Evolutionary conservation across 2,797 vertebrate genomes (phyloP), one percentile per base, ranked within the genome.

Genomic region (Falco cherrug): DNA sequence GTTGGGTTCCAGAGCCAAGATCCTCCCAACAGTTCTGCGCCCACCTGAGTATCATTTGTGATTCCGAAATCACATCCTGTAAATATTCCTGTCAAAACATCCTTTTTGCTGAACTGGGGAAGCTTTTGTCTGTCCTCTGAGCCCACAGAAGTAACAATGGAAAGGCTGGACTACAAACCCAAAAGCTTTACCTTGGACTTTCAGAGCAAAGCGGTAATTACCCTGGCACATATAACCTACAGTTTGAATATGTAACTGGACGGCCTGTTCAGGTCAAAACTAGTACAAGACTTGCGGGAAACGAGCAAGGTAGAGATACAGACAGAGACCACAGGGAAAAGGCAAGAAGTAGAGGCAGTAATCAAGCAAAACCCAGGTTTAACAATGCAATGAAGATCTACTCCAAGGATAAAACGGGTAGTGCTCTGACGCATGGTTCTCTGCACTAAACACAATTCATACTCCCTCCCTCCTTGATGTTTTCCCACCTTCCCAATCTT

Each of bases 271-370:
- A 18, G 45, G n/a, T 41, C 47, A 17, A 39, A 87, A 67, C 11
- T 5, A 51, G 25, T 6, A 48, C 8, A 35, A 77, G 37, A 41
- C 3, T 10, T 9, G 7, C 25, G 24, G 28, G 43, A 68, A 20
- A 6, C 1, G 9, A 63, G 24, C 6, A 24, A 73, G 16, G 53
- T 11, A 59, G 68, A 57, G 33, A 10, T 10, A 11, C 8, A 65
- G 10, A 56, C 3, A 48, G 51, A 57, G 10, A 67, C 1, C 8
- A 41, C 0, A 1, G 10, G 16, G 11, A 7, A 64, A 45, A 81
- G 9, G 12, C 28, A 56, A 68, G 37, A 20, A 56, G 64, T 6
- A 2, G 2, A 22, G 33, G 21, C 9, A 84, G 54, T 4, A 69
- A 48, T 3, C 16, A 41, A 48, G 20, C 13, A 59, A 87, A 53